Evolutionary conservation across 2,113 vertebrate genomes (phyloP).

Genomic region (Peromyscus polionotus): DNA sequence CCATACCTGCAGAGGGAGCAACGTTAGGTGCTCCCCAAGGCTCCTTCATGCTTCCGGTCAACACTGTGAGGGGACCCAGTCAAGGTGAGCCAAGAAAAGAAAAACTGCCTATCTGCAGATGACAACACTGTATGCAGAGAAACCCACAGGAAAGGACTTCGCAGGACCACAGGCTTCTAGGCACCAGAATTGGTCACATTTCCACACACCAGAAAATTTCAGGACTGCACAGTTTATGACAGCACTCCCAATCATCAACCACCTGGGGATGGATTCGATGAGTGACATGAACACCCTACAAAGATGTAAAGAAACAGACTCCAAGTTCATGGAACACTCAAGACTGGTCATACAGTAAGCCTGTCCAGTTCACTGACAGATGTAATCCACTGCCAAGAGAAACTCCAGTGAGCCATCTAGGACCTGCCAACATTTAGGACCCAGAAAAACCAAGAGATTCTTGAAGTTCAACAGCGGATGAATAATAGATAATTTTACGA

Average conservation of each 20-base stretch:
- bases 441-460: neutral
- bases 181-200: neutral
- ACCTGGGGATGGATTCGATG: neutral
- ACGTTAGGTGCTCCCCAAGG: rapidly evolving
- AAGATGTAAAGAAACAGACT: neutral
- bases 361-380: neutral
- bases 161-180: neutral
- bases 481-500: neutral
- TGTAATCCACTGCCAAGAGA: neutral
- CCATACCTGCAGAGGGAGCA: rapidly evolving
- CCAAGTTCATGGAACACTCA: neutral
- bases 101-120: neutral
- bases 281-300: constrained; percentile 1
- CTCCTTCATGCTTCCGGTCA: neutral
- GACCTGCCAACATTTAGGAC: neutral
- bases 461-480: neutral
- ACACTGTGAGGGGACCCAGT: too few relatives aligned
- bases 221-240: neutral
- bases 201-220: neutral
- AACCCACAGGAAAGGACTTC: neutral
- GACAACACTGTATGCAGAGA: neutral
- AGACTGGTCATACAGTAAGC: neutral
- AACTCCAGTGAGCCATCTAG: neutral
- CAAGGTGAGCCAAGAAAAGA: neutral
- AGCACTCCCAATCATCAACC: neutral